Base-by-base conservation (phyloP, 1,140 invertebrate species). In the Pentalonia nigronervosa region DNA sequence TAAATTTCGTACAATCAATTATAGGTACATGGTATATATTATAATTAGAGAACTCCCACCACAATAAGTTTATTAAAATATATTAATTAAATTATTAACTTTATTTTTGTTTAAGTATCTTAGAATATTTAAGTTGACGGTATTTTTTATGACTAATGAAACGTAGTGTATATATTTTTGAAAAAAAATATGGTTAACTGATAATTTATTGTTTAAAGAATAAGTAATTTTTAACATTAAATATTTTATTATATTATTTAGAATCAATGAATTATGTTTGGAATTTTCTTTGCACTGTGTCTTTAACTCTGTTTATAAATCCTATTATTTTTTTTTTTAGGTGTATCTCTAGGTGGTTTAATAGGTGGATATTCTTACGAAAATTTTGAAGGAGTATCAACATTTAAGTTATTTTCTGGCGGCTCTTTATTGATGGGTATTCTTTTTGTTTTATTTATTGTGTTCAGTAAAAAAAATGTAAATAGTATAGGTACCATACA, bases 301-400 rank as follows among this genome's bases (percentile, higher is more conserved):
- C n/a, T 76, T 76, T n/a, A 76, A 76, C 14, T n/a, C 6, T 34
- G 14, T n/a, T n/a, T 76, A 76, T 76, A n/a, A 76, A 67, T 67
- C n/a, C 1, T 76, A 21, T 7, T 76, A n/a, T 14, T 76, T 76
- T n/a, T 7, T 76, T 67, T 14, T 76, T 76, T n/a, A 76, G 96
- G 98, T 50, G 97, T 97, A 1, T 97, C 97, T 1, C 95, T 96
- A 7, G 97, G 98, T 17, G 98, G 97, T 95, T 96, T 97, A 30
- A 95, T 98, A 84, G 97, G 96, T 86, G 98, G 98, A 30, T 94
- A 96, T 45, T 94, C 98, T 9, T 97, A 97, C 94, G 95, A 96
- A 7, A 94, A 95, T 0, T 96, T 97, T 83, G 96, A 96, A 45
- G 97, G 97, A 23, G 95, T 96, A 56, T 95, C 95, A 30, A 97